Evolutionary conservation across 2,113 vertebrate species (phyloP), one percentile per base, ranked within the genome.

Genomic region (Pan paniscus): DNA sequence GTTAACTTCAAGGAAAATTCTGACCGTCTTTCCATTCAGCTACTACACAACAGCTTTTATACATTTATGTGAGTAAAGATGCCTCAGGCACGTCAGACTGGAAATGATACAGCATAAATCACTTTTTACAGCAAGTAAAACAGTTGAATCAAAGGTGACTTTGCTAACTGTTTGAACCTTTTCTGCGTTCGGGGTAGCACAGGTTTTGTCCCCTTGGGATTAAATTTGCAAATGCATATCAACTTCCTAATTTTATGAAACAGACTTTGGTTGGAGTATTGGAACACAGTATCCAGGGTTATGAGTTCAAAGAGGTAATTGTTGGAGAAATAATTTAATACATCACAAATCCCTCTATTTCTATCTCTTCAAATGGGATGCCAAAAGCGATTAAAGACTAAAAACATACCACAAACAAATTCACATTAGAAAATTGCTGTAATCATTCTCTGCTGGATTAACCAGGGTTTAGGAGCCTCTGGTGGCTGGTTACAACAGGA

Each of bases 351-450:
- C 98, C 97, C 96, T 86, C 94, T 92, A 27, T 90, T 94, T 96
- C 96, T 95, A 98, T 98, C 97, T 98, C 86, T 90, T 72, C 95
- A 92, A 98, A 98, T 8, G 76, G 96, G 97, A 98, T 80, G 92
- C 97, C 94, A 88, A 97, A 98, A 98, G 98, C 87, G 98, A 98
- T 98, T 98, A 98, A 93, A 97, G 98, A 92, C 90, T 97, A 91
- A 90, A 98, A 96, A 98, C 97, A 50, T 95, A 98, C 97, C 98
- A 97, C 92, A 98, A 97, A 97, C 96, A 97, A 99, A 98, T 98
- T 98, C 97, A 97, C 98, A 97, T 97, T 98, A 98, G 91, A 90
- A 98, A 98, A 98, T 98, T 96, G 98, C 98, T 98, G 96, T 98
- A 97, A 98, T 98, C 98, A 96, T 94, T 95, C 57, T 98, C 98